Conservation (phyloP, 2,113 vertebrate species). For the Tringa solitaria region DNA sequence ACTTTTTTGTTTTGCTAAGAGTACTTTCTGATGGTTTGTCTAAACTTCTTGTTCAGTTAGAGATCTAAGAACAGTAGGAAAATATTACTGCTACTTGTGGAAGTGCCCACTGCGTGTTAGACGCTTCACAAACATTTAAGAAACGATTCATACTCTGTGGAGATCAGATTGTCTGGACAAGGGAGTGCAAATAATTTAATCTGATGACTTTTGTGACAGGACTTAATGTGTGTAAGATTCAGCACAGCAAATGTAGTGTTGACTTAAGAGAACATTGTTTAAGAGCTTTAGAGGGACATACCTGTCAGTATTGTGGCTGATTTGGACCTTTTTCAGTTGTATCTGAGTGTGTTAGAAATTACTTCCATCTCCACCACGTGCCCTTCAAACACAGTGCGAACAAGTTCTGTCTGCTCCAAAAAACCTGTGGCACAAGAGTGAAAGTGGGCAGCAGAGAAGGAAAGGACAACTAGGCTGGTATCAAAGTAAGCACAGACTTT, state of each 20-base stretch:
- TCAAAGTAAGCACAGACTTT: background rate
- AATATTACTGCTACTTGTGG: background rate
- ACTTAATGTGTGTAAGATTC: background rate
- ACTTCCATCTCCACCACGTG: background rate
- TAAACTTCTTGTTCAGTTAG: background rate
- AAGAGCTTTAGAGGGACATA: background rate
- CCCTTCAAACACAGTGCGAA: background rate
- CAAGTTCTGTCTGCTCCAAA: background rate
- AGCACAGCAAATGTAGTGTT: background rate
- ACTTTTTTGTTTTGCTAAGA: background rate
- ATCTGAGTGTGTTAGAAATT: background rate
- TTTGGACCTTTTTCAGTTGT: background rate
- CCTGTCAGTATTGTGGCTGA: accelerated
- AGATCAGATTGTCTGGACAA: background rate
- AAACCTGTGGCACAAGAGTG: no score
- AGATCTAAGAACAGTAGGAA: background rate
- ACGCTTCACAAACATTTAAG: background rate
- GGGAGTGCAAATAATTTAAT: background rate
- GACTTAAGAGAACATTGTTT: background rate
- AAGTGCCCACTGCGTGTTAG: background rate
- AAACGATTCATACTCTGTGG: background rate
- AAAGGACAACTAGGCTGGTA: background rate
- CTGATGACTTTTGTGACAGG: background rate
- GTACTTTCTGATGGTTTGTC: background rate
- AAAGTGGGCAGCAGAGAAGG: background rate